Evolutionary conservation across 1,140 invertebrate genomes (phyloP), one percentile per base, ranked within the genome.

Genomic region (Neodiprion pinetum): DNA sequence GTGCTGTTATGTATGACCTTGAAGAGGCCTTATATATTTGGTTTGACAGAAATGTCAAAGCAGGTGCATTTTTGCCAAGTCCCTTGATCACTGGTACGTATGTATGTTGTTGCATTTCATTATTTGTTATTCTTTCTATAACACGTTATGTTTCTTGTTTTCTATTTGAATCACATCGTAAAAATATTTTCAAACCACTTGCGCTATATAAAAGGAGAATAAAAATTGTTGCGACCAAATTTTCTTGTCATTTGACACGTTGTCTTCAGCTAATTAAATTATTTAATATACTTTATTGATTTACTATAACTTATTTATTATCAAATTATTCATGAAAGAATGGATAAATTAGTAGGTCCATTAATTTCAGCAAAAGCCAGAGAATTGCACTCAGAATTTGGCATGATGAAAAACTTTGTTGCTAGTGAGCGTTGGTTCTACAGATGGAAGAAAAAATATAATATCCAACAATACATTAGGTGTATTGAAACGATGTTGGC

Each of bases 371-470:
- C 70, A 53, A 28, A 74, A 74, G 50, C 50, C 70, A 74, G 70
- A 61, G 23, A 47, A 50, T 53, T 48, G 68, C 17, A 74, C n/a
- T 14, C n/a, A 40, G 73, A 74, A 17, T 48, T 69, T 53, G n/a
- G n/a, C 50, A 53, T 53, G n/a, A n/a, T 11, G 10, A 2, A 53
- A 14, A 75, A n/a, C 72, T 85, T 86, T 76, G 72, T 74, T 65
- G 84, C 83, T 40, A 87, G 81, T 76, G 81, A 80, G 69, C 84
- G 85, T 67, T 88, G 85, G 83, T 80, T 89, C 53, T 72, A 78
- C 11, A 79, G 77, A 73, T 87, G 87, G 81, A 84, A 86, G 76
- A 79, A 77, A 68, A 74, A 85, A 69, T 77, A 84, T 76, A 78
- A 82, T 73, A 84, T 88, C 67, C 80, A 83, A 74, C 73, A 75